Percentiles rank a stretch among this genome's conserved stretches.
phyloP scores from a whole-genome alignment of 2,797 vertebrate genomes.

The Sylvilagus floridanus region DNA sequence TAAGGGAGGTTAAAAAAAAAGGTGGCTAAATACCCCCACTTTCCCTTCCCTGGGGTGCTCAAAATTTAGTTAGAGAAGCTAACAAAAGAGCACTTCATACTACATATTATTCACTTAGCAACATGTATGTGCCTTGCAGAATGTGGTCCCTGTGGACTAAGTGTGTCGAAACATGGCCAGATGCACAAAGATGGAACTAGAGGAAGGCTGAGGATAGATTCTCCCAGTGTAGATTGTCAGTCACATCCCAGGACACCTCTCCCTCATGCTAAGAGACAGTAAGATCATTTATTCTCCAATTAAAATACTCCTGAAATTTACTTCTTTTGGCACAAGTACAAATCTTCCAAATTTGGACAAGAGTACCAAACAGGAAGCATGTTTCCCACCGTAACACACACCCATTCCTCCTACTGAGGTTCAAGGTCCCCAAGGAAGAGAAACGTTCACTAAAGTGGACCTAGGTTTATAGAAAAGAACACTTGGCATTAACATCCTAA shows the following conservation, averaged over 20 bases:
- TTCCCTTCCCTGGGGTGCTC: background rate
- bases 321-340: constrained; percentile 25
- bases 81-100: constrained; percentile 2
- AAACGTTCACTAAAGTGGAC: background rate
- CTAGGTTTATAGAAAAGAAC: background rate
- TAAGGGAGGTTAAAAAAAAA: background rate
- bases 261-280: background rate
- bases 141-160: background rate
- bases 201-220: background rate
- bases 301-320: constrained; percentile 27
- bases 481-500: background rate
- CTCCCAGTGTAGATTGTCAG: background rate
- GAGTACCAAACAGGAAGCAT: constrained; percentile 1
- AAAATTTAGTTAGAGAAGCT: background rate
- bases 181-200: background rate
- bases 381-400: background rate
- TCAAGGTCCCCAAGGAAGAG: background rate
- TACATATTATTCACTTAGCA: background rate
- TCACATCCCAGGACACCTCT: background rate
- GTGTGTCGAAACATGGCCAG: background rate
- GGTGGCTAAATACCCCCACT: background rate
- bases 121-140: background rate
- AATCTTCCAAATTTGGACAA: background rate
- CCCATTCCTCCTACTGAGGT: background rate
- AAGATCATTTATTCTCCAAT: background rate